A percentile compares a stretch with the other conserved stretches of the same genome.
Evolutionary conservation across 2,113 vertebrate species (phyloP).

Genomic region (Notarius lentiginosus): DNA sequence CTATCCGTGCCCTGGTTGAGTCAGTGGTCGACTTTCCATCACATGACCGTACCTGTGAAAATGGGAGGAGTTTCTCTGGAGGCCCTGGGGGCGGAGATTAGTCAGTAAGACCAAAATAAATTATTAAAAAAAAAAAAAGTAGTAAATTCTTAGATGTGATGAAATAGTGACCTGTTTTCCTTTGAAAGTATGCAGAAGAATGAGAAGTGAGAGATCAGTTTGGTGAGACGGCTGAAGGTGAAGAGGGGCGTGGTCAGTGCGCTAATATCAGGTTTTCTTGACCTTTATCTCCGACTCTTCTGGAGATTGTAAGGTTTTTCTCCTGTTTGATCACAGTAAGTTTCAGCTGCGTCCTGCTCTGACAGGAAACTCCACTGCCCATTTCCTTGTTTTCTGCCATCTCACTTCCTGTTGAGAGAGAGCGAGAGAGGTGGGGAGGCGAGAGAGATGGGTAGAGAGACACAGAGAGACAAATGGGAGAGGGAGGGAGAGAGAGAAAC

Average conservation of each 20-base stretch:
- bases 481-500: not conserved
- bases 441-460: not conserved
- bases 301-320: not conserved
- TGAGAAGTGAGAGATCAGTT: not conserved
- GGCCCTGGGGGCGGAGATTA: not conserved
- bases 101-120: not conserved
- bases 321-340: not conserved
- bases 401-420: slow-evolving; percentile 41
- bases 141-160: too few relatives aligned
- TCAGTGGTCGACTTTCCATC: not conserved
- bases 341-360: too few relatives aligned
- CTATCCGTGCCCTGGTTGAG: not conserved
- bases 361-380: slow-evolving; percentile 20
- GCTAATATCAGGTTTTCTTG: not conserved
- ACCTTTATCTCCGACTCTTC: not conserved
- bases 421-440: not conserved
- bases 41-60: not conserved
- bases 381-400: slow-evolving; percentile 43
- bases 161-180: too few relatives aligned
- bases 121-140: too few relatives aligned
- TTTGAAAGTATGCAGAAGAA: not conserved
- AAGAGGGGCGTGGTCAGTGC: not conserved
- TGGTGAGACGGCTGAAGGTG: not conserved
- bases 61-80: not conserved
- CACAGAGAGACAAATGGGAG: not conserved